phyloP scores from a whole-genome alignment of 2,113 vertebrate species.

The Pristiophorus japonicus region DNA sequence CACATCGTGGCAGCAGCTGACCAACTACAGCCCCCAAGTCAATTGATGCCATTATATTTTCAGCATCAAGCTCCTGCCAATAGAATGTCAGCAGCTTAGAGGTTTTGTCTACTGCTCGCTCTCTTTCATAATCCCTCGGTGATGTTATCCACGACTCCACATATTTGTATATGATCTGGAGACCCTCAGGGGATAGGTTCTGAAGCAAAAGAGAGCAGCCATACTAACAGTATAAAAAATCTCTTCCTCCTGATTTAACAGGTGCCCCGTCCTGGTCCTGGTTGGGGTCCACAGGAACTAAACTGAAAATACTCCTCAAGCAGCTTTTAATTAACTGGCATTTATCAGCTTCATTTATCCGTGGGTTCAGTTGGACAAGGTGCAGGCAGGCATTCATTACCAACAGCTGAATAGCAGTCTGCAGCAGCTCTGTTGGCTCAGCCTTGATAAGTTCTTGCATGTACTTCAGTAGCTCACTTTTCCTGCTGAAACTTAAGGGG shows the following conservation, averaged over 20 bases:
- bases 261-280: slow-evolving; percentile 51
- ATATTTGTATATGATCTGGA: slow-evolving; percentile 80
- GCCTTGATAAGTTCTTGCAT: slow-evolving; percentile 63
- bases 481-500: slow-evolving; percentile 69
- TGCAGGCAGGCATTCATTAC: slow-evolving; percentile 73
- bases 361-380: slow-evolving; percentile 65
- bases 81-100: no score
- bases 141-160: slow-evolving; percentile 77
- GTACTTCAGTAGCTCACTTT: slow-evolving; percentile 63
- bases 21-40: no score
- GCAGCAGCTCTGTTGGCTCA: slow-evolving; percentile 62
- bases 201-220: slow-evolving; percentile 62
- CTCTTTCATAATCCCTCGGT: slow-evolving; percentile 65
- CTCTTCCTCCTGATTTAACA: slow-evolving; percentile 43
- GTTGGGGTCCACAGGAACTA: slow-evolving; percentile 48
- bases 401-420: slow-evolving; percentile 68
- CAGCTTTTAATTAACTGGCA: slow-evolving; percentile 68
- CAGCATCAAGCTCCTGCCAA: no score
- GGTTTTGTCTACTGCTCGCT: slow-evolving; percentile 60
- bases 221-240: slow-evolving; percentile 66
- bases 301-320: slow-evolving; percentile 53
- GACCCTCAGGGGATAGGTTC: slow-evolving; percentile 69
- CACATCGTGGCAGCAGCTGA: no score
- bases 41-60: no score
- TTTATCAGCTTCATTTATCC: slow-evolving; percentile 60